Conservation (phyloP, 2,113 vertebrate genomes). For the Eubucco bourcierii region DNA sequence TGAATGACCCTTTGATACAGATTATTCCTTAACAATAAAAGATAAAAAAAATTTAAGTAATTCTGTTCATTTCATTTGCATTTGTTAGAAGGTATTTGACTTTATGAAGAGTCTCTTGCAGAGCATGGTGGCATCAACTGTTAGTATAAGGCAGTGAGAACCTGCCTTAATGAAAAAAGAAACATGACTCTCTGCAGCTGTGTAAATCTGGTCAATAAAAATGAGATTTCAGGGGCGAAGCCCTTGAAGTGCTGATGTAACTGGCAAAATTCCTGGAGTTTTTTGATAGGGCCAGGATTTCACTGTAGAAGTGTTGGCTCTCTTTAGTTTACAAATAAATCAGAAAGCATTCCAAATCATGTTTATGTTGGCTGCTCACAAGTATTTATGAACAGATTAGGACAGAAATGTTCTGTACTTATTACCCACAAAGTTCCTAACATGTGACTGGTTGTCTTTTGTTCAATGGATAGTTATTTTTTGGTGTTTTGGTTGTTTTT, state of each 20-base stretch:
- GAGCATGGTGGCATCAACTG: neutral
- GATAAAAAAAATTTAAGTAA: neutral
- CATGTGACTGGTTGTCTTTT: neutral
- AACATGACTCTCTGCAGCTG: neutral
- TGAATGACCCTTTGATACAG: neutral
- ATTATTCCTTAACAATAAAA: neutral
- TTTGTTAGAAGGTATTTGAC: neutral
- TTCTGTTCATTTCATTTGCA: neutral
- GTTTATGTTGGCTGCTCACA: slow-evolving; percentile 3
- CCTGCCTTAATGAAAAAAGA: neutral
- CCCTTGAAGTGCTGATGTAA: slow-evolving; percentile 2
- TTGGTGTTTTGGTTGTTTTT: neutral
- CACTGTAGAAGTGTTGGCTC: neutral
- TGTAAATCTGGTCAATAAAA: slow-evolving; percentile 10
- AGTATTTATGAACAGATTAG: slow-evolving; percentile 20
- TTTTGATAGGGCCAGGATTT: slow-evolving; percentile 4
- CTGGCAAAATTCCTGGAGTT: slow-evolving; percentile 30
- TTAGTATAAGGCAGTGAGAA: neutral
- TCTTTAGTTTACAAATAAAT: slow-evolving; percentile 23
- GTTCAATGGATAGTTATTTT: neutral
- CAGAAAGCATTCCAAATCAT: neutral
- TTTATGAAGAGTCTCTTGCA: neutral
- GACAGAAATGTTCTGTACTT: neutral
- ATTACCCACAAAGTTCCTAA: neutral
- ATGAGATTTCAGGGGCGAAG: neutral